A percentile compares a stretch with the other conserved stretches of the same genome.
These are phyloP conservation scores for Oryzias dopingdopingensis DNA, from an alignment of 2,797 vertebrate genomes.

Conservation along the genomic window DNA sequence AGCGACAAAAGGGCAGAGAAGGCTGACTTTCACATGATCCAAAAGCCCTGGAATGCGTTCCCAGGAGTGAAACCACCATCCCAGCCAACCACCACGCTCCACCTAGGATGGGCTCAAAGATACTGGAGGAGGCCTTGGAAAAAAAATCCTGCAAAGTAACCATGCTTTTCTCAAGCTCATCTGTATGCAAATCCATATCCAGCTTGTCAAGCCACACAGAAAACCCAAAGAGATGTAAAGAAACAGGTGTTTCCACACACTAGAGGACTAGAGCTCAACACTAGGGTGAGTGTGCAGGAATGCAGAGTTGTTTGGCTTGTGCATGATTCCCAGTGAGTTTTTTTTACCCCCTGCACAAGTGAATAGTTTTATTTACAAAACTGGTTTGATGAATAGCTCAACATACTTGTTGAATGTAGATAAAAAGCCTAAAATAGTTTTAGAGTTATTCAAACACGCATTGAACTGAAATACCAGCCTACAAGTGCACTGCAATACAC, in stretches of 20 bases:
- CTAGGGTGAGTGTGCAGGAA: slow-evolving; percentile 24
- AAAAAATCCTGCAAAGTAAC: slow-evolving; percentile 29
- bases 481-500: no score
- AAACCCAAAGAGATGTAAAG: slow-evolving; percentile 24
- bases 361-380: not conserved
- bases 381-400: not conserved
- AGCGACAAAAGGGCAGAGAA: slow-evolving; percentile 47
- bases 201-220: slow-evolving; percentile 20
- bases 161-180: slow-evolving; percentile 19
- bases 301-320: slow-evolving; percentile 2
- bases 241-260: slow-evolving; percentile 39
- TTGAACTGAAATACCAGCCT: no score
- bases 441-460: no score
- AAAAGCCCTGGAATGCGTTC: slow-evolving; percentile 71
- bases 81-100: slow-evolving; percentile 30
- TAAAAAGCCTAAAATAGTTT: no score
- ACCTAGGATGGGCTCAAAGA: slow-evolving; percentile 35
- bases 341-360: not conserved
- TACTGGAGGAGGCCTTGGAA: slow-evolving; percentile 29
- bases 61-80: slow-evolving; percentile 46
- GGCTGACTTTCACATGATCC: slow-evolving; percentile 74
- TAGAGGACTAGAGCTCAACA: not conserved
- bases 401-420: no score
- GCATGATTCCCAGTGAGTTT: not conserved
- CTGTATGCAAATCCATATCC: slow-evolving; percentile 19